A percentile compares a stretch with the other conserved stretches of the same genome.
These are phyloP conservation scores for Platalea minor DNA, from an alignment of 2,797 vertebrate genomes.

Conservation along the genomic window DNA sequence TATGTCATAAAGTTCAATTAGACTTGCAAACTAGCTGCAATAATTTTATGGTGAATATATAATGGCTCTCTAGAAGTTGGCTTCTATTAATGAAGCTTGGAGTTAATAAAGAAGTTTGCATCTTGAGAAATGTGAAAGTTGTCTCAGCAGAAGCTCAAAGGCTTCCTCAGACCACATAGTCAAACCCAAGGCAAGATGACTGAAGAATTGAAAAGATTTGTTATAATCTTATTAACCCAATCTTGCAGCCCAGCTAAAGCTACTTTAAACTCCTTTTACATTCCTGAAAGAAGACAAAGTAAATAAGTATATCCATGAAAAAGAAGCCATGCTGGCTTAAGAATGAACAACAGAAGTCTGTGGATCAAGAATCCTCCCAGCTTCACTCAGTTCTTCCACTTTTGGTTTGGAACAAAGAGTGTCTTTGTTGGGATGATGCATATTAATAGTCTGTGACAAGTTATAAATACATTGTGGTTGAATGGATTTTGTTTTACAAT, in stretches of 20 bases:
- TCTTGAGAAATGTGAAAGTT: neutral
- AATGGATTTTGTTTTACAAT: conserved; percentile 27
- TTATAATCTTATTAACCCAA: conserved; percentile 66
- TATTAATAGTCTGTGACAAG: conserved; percentile 29
- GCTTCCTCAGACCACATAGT: neutral
- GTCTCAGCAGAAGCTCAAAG: neutral
- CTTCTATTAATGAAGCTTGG: neutral
- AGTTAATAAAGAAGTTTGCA: conserved; percentile 6
- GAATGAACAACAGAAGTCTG: conserved; percentile 8
- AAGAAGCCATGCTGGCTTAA: conserved; percentile 20
- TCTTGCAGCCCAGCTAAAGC: conserved; percentile 59
- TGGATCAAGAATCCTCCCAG: conserved; percentile 1
- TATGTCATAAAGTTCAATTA: neutral
- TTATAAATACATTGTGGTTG: neutral
- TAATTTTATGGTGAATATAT: neutral
- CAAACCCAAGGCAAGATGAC: conserved; percentile 22
- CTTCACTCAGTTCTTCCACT: neutral
- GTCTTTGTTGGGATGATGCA: conserved; percentile 29
- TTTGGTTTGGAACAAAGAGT: neutral
- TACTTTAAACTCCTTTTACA: conserved; percentile 67
- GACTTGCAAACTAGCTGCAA: neutral
- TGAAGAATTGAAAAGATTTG: conserved; percentile 53
- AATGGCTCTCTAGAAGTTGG: neutral
- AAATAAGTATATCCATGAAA: conserved; percentile 59
- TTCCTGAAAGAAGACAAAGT: conserved; percentile 61